Percentiles rank a stretch among this genome's conserved stretches.
Evolutionary conservation across 2,888 invertebrate species (phyloP).

Genomic region (Drosophila rubida): DNA sequence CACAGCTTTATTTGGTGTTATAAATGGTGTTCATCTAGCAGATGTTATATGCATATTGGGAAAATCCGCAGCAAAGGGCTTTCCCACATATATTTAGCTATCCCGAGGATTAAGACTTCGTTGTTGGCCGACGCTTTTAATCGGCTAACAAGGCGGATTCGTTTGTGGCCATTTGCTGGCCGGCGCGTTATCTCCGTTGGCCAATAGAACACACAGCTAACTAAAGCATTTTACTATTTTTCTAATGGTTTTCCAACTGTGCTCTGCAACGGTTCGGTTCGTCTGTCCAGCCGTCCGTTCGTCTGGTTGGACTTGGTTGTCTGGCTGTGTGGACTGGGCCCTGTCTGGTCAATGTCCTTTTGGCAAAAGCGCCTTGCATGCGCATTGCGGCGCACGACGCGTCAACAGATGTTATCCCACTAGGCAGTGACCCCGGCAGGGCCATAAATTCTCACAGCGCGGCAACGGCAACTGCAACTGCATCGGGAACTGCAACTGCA

Average conservation of each 20-base stretch:
- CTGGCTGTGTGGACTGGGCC: conserved; percentile 1
- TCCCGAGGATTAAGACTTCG: conserved; percentile 39
- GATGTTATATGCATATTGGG: conserved; percentile 6
- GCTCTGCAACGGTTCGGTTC: conserved; percentile 53
- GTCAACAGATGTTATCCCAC: conserved; percentile 78
- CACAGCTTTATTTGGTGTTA: conserved; percentile 14
- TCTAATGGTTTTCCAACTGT: conserved; percentile 57
- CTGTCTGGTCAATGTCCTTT: conserved; percentile 36
- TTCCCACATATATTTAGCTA: conserved; percentile 29
- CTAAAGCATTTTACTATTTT: conserved; percentile 54
- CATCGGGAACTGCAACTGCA: conserved; percentile 28
- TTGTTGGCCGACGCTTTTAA: conserved; percentile 13
- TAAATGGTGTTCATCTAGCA: conserved; percentile 3
- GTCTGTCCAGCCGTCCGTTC: conserved; percentile 28
- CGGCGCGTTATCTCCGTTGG: conserved; percentile 14
- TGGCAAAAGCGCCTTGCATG: conserved; percentile 74
- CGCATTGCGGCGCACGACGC: conserved; percentile 77
- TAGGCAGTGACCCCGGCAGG: conserved; percentile 76
- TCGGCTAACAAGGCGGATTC: conserved; percentile 25
- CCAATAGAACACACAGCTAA: conserved; percentile 23
- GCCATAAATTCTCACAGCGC: conserved; percentile 79
- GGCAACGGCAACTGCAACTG: conserved; percentile 28
- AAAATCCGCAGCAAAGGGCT: conserved; percentile 15
- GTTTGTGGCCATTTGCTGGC: conserved; percentile 7
- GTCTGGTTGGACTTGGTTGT: conserved; percentile 11